Evolutionary conservation across 2,888 invertebrate genomes (phyloP).

Genomic region (Congeria kusceri): DNA sequence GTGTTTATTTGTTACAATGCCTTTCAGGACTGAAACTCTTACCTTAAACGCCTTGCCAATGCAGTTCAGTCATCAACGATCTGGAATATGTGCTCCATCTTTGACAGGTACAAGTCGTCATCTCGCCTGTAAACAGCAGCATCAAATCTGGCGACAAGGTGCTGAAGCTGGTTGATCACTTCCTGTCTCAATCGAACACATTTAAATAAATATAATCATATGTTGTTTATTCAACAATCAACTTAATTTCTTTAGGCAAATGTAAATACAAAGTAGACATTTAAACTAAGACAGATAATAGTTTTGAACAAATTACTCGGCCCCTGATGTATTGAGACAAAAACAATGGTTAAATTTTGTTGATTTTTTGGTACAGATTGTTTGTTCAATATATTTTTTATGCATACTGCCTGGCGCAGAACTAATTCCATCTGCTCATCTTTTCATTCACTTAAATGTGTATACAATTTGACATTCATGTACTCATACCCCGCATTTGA

Average conservation of each 20-base stretch:
- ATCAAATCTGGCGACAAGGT: constrained; percentile 8
- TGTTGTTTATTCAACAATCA: not conserved
- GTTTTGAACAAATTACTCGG: too few relatives aligned
- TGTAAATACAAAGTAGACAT: too few relatives aligned
- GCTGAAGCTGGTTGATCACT: not conserved
- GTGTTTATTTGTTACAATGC: not conserved
- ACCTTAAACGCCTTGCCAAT: not conserved
- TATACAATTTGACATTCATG: too few relatives aligned
- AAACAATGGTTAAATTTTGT: too few relatives aligned
- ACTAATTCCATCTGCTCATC: too few relatives aligned
- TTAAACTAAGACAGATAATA: too few relatives aligned
- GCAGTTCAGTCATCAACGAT: constrained; percentile 2
- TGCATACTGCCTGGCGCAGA: too few relatives aligned
- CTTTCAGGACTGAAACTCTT: not conserved
- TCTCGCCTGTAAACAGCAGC: not conserved
- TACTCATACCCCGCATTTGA: not conserved
- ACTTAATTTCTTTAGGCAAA: too few relatives aligned
- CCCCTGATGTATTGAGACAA: too few relatives aligned
- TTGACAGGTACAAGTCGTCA: not conserved
- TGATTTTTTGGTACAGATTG: too few relatives aligned
- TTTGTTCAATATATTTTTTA: too few relatives aligned
- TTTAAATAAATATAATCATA: not conserved
- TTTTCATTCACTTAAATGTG: too few relatives aligned
- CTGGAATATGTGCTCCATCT: not conserved
- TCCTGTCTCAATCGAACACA: not conserved